Evolutionary conservation across 2,113 vertebrate species (phyloP).

Genomic region (Dicaeum eximium): DNA sequence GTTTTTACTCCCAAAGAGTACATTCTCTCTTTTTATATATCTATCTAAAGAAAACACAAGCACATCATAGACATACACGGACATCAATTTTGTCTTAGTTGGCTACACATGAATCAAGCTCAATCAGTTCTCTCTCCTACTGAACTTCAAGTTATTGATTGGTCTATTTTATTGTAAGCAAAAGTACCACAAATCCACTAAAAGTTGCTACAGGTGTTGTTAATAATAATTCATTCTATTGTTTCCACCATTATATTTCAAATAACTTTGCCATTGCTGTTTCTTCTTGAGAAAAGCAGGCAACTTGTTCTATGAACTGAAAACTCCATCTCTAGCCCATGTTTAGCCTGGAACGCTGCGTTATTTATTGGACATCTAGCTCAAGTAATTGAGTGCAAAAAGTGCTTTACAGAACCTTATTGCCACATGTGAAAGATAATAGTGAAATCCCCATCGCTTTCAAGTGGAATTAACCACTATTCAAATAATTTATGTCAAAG

Average conservation of each 20-base stretch:
- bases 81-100: not conserved
- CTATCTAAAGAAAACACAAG: not conserved
- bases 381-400: conserved; percentile 4
- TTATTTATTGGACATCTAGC: conserved; percentile 27
- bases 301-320: not conserved
- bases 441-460: not conserved
- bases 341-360: not conserved
- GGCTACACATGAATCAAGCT: not conserved
- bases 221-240: not conserved
- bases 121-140: not conserved
- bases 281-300: not conserved
- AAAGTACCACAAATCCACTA: not conserved
- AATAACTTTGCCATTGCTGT: not conserved
- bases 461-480: not conserved
- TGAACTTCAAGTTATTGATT: not conserved
- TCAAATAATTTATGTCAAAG: not conserved
- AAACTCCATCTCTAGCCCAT: not conserved
- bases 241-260: not conserved
- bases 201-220: not conserved
- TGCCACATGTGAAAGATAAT: not conserved
- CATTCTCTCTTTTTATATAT: not conserved
- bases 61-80: not conserved
- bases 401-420: not conserved
- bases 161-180: not conserved
- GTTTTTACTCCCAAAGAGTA: not conserved